Evolutionary conservation across 2,888 invertebrate species (phyloP).

Genomic region (Drosophila eohydei): DNA sequence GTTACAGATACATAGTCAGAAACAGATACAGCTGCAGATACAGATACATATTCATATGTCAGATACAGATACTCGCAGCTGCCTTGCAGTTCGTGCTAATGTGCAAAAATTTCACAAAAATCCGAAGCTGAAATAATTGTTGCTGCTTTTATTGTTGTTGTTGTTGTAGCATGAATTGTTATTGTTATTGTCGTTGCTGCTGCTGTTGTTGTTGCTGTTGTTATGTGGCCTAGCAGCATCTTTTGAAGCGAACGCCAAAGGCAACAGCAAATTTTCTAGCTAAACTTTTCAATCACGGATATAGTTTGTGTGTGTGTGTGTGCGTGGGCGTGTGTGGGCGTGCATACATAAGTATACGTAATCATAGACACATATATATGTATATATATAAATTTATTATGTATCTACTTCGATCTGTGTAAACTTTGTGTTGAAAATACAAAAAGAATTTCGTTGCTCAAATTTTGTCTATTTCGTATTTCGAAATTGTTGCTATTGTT

Average conservation of each 20-base stretch:
- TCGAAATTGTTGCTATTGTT: conserved; percentile 44
- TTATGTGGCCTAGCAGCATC: conserved; percentile 23
- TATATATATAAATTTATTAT: conserved; percentile 22
- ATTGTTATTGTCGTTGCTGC: conserved; percentile 4
- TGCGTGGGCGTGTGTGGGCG: conserved; percentile 13
- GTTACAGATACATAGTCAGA: conserved; percentile 3
- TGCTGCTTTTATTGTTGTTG: conserved; percentile 4
- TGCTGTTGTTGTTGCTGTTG: conserved; percentile 8
- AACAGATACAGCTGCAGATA: conserved; percentile 7
- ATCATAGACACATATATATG: conserved; percentile 18
- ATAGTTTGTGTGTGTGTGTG: conserved; percentile 4
- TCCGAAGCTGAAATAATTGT: conserved; percentile 31
- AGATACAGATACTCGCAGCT: conserved; percentile 16
- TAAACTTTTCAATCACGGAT: conserved; percentile 41
- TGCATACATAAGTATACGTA: conserved; percentile 21
- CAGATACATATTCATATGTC: conserved; percentile 12
- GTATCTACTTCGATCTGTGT: conserved; percentile 38
- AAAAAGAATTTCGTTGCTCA: conserved; percentile 38
- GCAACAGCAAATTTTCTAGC: conserved; percentile 31
- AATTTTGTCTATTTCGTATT: conserved; percentile 38
- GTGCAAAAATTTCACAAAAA: conserved; percentile 55
- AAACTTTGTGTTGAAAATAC: conserved; percentile 56
- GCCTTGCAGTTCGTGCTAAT: conserved; percentile 50
- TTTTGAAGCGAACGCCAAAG: conserved; percentile 30
- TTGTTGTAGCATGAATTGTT: background rate